Evolutionary conservation across 2,113 vertebrate genomes (phyloP).

Genomic region (Corapipo altera): DNA sequence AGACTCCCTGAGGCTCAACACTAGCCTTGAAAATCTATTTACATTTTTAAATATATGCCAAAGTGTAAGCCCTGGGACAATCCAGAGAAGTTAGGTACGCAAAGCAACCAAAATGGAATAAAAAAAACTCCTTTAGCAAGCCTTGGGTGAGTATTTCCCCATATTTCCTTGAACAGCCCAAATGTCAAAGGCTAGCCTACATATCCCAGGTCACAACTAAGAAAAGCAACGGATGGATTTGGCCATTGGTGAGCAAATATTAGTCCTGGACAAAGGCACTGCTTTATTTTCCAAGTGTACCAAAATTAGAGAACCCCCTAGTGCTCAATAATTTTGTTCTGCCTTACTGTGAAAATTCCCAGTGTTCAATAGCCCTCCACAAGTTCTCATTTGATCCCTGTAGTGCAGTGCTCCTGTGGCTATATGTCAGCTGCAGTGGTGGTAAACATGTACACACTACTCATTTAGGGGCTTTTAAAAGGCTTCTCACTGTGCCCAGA

Average conservation of each 20-base stretch:
- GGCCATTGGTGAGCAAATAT: neutral
- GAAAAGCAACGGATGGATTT: neutral
- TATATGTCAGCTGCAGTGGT: constrained; percentile 47
- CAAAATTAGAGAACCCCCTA: constrained; percentile 61
- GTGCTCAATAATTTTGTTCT: constrained; percentile 62
- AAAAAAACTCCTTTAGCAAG: neutral
- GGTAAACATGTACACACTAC: constrained; percentile 61
- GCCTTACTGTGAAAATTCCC: constrained; percentile 65
- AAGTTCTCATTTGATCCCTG: constrained; percentile 62
- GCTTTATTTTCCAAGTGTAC: constrained; percentile 32
- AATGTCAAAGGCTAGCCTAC: neutral
- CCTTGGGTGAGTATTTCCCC: neutral
- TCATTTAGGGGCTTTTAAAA: constrained; percentile 66
- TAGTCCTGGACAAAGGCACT: constrained; percentile 22
- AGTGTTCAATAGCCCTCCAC: constrained; percentile 59
- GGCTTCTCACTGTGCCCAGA: constrained; percentile 60
- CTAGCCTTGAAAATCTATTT: constrained; percentile 36
- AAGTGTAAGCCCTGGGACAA: neutral
- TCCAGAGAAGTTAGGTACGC: neutral
- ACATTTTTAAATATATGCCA: constrained; percentile 13
- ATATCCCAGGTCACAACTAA: neutral
- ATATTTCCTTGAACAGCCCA: neutral
- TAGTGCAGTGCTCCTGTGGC: constrained; percentile 35
- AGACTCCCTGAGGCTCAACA: neutral
- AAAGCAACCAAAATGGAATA: neutral